Percentiles rank a stretch among this genome's conserved stretches.
These are phyloP conservation scores for human (Homo sapiens) DNA, from an alignment of 2,113 vertebrate species.

Conservation along the genomic window DNA sequence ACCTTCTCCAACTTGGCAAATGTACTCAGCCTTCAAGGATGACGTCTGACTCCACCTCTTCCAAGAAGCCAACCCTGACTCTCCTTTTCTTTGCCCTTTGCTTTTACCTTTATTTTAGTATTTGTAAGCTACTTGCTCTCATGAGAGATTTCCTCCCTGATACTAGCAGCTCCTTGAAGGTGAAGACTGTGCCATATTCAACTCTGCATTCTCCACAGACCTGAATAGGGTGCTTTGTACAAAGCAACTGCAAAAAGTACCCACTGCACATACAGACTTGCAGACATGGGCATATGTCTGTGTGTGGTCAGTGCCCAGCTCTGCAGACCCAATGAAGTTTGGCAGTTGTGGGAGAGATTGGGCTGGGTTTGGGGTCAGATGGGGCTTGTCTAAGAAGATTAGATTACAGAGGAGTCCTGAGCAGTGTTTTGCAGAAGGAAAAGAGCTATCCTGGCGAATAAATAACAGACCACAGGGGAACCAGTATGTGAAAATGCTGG, in stretches of 20 bases:
- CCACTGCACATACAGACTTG: background rate
- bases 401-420: no score
- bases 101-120: background rate
- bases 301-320: background rate
- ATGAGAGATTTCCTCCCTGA: background rate
- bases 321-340: background rate
- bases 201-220: background rate
- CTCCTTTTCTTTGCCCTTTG: background rate
- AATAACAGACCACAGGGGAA: background rate
- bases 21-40: background rate
- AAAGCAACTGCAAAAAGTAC: background rate
- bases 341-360: background rate
- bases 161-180: background rate
- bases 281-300: rapidly evolving
- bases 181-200: background rate
- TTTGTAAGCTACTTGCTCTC: background rate
- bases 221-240: background rate
- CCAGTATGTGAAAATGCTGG: background rate
- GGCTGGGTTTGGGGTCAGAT: background rate
- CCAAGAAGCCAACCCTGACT: background rate
- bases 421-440: background rate
- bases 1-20: background rate
- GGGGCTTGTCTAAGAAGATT: background rate
- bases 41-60: background rate
- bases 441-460: background rate